Percentiles rank a stretch among this genome's conserved stretches.
These are phyloP conservation scores for Tanytarsus gracilentus DNA, from an alignment of 2,888 invertebrate species.

Conservation along the genomic window DNA sequence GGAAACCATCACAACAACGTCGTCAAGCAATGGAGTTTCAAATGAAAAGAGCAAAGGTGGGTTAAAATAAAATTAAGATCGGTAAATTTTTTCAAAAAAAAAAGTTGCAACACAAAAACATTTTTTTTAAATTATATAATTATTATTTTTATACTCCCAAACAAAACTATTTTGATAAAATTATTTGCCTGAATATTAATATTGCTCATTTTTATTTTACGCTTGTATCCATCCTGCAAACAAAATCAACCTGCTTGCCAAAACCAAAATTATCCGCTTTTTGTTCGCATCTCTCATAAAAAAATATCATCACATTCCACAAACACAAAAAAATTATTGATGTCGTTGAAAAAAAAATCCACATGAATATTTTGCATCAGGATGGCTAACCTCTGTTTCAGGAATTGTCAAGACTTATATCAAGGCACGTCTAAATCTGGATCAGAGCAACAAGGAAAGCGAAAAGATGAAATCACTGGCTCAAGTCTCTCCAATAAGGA, in stretches of 20 bases:
- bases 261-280: neutral
- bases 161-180: neutral
- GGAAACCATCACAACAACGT: neutral
- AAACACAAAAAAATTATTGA: conserved; percentile 24
- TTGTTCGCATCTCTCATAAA: neutral
- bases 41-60: conserved; percentile 11
- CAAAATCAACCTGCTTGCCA: neutral
- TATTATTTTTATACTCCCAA: neutral
- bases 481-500: conserved; percentile 16
- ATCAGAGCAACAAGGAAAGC: conserved; percentile 7
- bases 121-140: neutral
- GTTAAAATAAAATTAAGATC: neutral
- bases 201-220: conserved; percentile 7
- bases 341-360: conserved; percentile 17
- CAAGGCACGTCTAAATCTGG: conserved; percentile 1
- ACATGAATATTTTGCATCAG: conserved; percentile 32
- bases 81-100: neutral
- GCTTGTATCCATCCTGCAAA: conserved; percentile 23
- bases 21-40: neutral
- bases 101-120: neutral
- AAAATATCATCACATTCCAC: neutral
- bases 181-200: neutral
- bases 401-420: conserved; percentile 52
- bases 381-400: conserved; percentile 60
- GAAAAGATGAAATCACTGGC: conserved; percentile 18